Percentiles rank a stretch among this genome's conserved stretches.
phyloP scores from a whole-genome alignment of 2,888 invertebrate genomes.

The Melanophora roralis region DNA sequence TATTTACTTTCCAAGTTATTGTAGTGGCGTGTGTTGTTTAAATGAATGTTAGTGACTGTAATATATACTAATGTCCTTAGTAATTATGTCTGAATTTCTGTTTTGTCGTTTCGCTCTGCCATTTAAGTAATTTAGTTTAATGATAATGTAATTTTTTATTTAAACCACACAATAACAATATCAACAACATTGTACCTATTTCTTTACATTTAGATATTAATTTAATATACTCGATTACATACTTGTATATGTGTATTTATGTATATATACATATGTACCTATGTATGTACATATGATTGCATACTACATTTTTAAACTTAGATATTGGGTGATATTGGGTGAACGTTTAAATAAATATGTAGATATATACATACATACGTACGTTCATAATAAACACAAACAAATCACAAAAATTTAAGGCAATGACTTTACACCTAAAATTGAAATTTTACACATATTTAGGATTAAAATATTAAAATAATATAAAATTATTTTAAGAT shows the following conservation, averaged over 20 bases:
- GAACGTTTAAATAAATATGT: slow-evolving; percentile 11
- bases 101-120: slow-evolving; percentile 57
- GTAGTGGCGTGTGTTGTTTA: slow-evolving; percentile 17
- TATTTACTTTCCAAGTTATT: slow-evolving; percentile 23
- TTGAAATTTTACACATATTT: too few relatives aligned
- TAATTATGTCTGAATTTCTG: slow-evolving; percentile 63
- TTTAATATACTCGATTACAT: not conserved
- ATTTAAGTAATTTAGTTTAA: slow-evolving; percentile 62
- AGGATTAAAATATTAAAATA: too few relatives aligned
- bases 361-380: too few relatives aligned
- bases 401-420: too few relatives aligned
- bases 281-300: not conserved
- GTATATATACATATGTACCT: not conserved
- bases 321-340: slow-evolving; percentile 19
- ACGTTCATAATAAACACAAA: too few relatives aligned
- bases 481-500: too few relatives aligned
- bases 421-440: too few relatives aligned
- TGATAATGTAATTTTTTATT: slow-evolving; percentile 60
- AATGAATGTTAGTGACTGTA: slow-evolving; percentile 42
- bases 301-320: not conserved
- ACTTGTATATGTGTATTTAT: not conserved
- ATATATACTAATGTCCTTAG: slow-evolving; percentile 64
- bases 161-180: slow-evolving; percentile 46
- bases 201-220: not conserved
- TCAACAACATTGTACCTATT: slow-evolving; percentile 18